Evolutionary conservation across 2,797 vertebrate species (phyloP), one percentile per base, ranked within the genome.

Genomic region (Menidia menidia): DNA sequence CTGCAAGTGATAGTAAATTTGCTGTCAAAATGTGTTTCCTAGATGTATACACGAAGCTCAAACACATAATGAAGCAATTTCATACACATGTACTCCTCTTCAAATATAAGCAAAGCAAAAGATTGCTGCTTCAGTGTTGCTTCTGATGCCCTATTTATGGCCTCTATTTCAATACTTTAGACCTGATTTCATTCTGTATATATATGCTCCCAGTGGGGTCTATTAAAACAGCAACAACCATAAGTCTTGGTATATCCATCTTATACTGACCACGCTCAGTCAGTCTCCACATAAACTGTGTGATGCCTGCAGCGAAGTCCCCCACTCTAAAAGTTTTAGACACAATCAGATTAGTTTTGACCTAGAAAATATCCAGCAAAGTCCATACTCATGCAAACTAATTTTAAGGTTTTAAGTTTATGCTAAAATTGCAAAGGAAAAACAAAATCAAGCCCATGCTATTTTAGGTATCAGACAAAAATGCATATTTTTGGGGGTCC

Each of bases 221-320:
- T 83, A 88, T 88, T 88, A 87, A 85, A 87, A 84, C 78, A 79
- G 62, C 70, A 86, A 71, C 57, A 76, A 71, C 51, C 77, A 78
- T 50, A 58, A 87, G 82, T 87, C 84, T 66, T 25, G 25, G 85
- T 86, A 82, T 76, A 86, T 87, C 75, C 47, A 78, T 87, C 64
- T 81, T 50, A 62, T 48, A 54, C 77, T 83, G 86, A 87, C 81
- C 82, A 73, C 73, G 73, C 32, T 42, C 78, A 69, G 65, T 71
- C 63, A 62, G 47, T 60, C 68, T 54, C 43, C 18, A 30, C 51
- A 72, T 47, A 75, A 80, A 78, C 61, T 18, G 59, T 35, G 47
- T 65, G 69, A 82, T 77, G 64, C 58, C 44, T 67, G 77, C 12
- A 75, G 53, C 42, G 32, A 57, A 67, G 35, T 68, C 43, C 15